A percentile compares a stretch with the other conserved stretches of the same genome.
phyloP scores from a whole-genome alignment of 2,888 invertebrate species.

The Orchesella flavescens region DNA sequence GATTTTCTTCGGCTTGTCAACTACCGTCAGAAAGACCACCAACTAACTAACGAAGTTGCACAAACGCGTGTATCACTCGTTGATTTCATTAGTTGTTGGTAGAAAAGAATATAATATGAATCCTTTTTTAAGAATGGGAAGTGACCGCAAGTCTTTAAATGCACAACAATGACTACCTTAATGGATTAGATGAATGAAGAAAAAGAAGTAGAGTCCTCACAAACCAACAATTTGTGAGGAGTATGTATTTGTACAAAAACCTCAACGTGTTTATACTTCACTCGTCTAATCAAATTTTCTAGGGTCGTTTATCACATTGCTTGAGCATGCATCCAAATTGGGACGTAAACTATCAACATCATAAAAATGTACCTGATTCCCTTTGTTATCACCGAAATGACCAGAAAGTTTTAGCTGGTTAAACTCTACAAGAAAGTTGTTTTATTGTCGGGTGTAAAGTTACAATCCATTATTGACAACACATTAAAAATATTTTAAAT shows the following conservation, averaged over 20 bases:
- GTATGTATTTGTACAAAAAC: no score
- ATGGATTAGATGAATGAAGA: neutral
- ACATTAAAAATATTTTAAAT: no score
- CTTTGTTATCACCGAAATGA: neutral
- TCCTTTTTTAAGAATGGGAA: no score
- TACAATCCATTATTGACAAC: no score
- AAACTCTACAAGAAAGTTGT: neutral
- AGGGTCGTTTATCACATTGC: neutral
- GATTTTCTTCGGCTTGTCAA: conserved; percentile 56
- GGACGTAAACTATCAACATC: conserved; percentile 10
- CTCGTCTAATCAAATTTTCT: neutral
- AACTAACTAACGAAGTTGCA: conserved; percentile 4
- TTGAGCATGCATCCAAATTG: conserved; percentile 23
- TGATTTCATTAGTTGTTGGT: no score
- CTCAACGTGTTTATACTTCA: no score
- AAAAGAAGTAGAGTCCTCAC: neutral
- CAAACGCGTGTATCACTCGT: neutral
- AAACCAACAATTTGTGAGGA: neutral
- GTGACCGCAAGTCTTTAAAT: neutral
- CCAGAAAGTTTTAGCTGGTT: conserved; percentile 21
- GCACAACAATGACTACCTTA: neutral
- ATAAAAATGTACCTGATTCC: neutral
- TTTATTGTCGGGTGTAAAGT: no score
- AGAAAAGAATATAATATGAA: no score
- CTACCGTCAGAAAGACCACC: conserved; percentile 33